A percentile compares a stretch with the other conserved stretches of the same genome.
Conservation (phyloP, 2,113 vertebrate species). For the Chamaea fasciata region DNA sequence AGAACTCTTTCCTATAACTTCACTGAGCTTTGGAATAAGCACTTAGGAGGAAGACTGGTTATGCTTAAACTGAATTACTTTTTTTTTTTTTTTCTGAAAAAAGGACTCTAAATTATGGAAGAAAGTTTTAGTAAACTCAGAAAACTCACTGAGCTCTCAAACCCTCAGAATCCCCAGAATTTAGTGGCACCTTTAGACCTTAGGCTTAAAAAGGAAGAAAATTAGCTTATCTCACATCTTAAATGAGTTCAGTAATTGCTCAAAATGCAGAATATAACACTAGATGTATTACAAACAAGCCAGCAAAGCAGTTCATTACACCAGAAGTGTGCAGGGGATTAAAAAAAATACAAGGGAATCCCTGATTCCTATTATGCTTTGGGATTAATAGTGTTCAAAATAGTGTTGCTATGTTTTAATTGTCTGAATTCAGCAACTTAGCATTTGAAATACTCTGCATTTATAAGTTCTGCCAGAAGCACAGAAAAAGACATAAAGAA, state of each 20-base stretch:
- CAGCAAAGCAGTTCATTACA: constrained; percentile 2
- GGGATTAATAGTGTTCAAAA: constrained; percentile 20
- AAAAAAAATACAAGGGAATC: neutral
- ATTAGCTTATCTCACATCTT: constrained; percentile 35
- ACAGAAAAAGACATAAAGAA: neutral
- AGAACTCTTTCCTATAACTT: neutral
- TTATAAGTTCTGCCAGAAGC: neutral
- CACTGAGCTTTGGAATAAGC: constrained; percentile 13
- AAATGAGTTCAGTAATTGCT: constrained; percentile 25
- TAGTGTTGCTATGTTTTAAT: neutral
- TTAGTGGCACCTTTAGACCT: neutral
- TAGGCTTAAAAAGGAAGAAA: neutral
- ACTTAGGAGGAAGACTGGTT: neutral
- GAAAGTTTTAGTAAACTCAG: neutral
- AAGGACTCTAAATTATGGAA: neutral
- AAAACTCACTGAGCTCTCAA: neutral
- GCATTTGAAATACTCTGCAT: neutral
- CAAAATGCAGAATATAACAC: neutral
- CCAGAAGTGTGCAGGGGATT: neutral
- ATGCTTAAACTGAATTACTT: neutral
- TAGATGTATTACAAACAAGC: constrained; percentile 13
- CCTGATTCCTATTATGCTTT: neutral
- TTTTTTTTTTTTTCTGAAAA: neutral
- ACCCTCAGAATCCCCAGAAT: neutral
- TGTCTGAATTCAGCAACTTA: neutral